These are phyloP conservation scores for Drosophila formosana DNA, from an alignment of 2,888 invertebrate species.

Conservation along the genomic window DNA sequence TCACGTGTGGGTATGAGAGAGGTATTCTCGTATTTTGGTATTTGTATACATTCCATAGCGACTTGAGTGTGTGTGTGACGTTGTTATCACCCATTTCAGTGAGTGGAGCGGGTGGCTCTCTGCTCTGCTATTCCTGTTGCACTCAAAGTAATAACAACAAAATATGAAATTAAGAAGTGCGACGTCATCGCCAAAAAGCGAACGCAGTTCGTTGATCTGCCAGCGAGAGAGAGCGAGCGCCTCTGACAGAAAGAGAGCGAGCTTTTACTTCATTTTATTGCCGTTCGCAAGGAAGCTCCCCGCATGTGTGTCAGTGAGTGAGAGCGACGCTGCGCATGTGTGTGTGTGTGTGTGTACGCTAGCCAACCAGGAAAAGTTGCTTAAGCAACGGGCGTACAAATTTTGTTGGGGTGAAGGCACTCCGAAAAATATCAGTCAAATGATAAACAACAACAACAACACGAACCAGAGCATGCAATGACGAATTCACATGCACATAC, in stretches of 20 bases:
- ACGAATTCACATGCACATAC: slow-evolving; percentile 49
- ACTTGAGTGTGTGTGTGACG: not conserved
- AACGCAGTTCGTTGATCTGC: slow-evolving; percentile 74
- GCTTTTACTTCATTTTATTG: slow-evolving; percentile 58
- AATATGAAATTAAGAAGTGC: slow-evolving; percentile 65
- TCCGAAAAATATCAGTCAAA: slow-evolving; percentile 77
- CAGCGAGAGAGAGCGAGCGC: slow-evolving; percentile 25
- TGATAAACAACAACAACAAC: slow-evolving; percentile 60
- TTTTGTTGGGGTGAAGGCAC: slow-evolving; percentile 72
- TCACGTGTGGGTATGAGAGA: slow-evolving; percentile 42
- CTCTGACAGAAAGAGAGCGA: slow-evolving; percentile 42
- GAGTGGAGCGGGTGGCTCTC: slow-evolving; percentile 24
- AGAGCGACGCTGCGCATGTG: slow-evolving; percentile 10
- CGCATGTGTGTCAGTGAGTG: slow-evolving; percentile 34
- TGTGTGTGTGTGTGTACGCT: slow-evolving; percentile 7
- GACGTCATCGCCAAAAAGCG: slow-evolving; percentile 71
- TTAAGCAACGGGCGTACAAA: slow-evolving; percentile 46
- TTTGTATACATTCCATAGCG: slow-evolving; percentile 23
- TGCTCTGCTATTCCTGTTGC: slow-evolving; percentile 37
- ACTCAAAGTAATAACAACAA: slow-evolving; percentile 60
- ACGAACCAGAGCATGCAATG: slow-evolving; percentile 60
- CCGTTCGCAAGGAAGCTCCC: slow-evolving; percentile 56
- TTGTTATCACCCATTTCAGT: slow-evolving; percentile 62
- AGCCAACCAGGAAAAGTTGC: slow-evolving; percentile 63
- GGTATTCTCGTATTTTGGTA: slow-evolving; percentile 11